Conservation (phyloP, 2,888 invertebrate genomes). For the Caenorhabditis afra region DNA sequence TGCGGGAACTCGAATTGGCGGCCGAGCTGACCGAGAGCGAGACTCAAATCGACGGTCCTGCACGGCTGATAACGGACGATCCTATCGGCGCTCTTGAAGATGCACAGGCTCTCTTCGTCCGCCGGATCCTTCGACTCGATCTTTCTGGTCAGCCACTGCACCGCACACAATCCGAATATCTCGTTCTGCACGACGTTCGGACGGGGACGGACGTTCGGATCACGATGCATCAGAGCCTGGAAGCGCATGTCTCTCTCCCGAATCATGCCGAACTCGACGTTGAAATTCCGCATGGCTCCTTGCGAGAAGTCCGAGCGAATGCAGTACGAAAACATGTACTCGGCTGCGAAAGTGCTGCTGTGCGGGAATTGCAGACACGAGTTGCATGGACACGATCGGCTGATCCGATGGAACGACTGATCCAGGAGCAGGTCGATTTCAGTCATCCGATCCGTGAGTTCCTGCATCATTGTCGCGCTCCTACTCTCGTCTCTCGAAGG, state of each 20-base stretch:
- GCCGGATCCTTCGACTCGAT: constrained; percentile 18
- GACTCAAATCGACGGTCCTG: constrained; percentile 18
- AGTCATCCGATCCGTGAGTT: constrained; percentile 6
- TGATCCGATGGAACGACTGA: no score
- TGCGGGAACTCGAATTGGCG: constrained; percentile 37
- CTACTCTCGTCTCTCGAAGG: no score
- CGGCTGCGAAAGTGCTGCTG: constrained; percentile 39
- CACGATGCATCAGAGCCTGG: constrained; percentile 35
- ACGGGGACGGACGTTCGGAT: constrained; percentile 6
- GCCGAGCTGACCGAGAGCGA: constrained; percentile 35
- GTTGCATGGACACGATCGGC: constrained; percentile 23
- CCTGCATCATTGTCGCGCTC: constrained; percentile 7
- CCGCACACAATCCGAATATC: constrained; percentile 28
- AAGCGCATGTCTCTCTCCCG: constrained; percentile 23
- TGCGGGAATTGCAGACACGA: constrained; percentile 18
- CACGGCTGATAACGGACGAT: constrained; percentile 27
- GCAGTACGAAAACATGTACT: constrained; percentile 40
- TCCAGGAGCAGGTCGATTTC: constrained; percentile 15
- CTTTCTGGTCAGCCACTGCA: constrained; percentile 37
- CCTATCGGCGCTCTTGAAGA: constrained; percentile 27
- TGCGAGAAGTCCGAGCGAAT: constrained; percentile 34
- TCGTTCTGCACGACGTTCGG: constrained; percentile 47
- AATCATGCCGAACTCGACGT: constrained; percentile 28
- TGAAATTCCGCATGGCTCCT: constrained; percentile 18
- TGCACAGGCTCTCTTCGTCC: constrained; percentile 10